Conservation (phyloP, 2,888 invertebrate species). For the Chrysolina americana region DNA sequence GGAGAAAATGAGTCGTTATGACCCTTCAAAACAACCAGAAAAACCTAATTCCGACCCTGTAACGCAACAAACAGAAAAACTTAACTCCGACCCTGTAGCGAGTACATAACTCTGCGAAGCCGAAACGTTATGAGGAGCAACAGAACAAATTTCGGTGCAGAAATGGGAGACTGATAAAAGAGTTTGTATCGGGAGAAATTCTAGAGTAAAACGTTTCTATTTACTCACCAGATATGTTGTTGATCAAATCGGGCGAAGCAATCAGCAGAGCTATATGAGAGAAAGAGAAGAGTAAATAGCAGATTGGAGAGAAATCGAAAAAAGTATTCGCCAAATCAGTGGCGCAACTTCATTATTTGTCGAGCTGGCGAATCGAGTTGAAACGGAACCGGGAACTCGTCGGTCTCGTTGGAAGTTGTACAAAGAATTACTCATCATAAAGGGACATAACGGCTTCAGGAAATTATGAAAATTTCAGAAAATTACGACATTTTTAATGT, state of each 20-base stretch:
- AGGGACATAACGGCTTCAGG: no score
- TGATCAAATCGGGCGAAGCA: conserved; percentile 66
- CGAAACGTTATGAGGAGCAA: conserved; percentile 34
- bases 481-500: no score
- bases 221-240: conserved; percentile 67
- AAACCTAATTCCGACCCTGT: no score
- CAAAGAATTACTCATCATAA: no score
- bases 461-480: no score
- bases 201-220: conserved; percentile 59
- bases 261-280: conserved; percentile 60
- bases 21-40: no score
- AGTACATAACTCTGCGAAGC: background rate
- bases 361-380: no score
- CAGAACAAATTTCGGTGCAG: conserved; percentile 38
- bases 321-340: conserved; percentile 12
- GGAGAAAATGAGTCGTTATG: no score
- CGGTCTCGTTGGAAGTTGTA: no score
- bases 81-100: background rate
- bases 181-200: conserved; percentile 35
- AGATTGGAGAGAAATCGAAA: conserved; percentile 36
- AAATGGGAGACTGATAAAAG: conserved; percentile 30
- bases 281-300: conserved; percentile 28
- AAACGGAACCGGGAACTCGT: no score
- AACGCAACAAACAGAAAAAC: background rate
- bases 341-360: background rate